Evolutionary conservation across 2,888 invertebrate genomes (phyloP).

Genomic region (Drosophila pseudotalamancana): DNA sequence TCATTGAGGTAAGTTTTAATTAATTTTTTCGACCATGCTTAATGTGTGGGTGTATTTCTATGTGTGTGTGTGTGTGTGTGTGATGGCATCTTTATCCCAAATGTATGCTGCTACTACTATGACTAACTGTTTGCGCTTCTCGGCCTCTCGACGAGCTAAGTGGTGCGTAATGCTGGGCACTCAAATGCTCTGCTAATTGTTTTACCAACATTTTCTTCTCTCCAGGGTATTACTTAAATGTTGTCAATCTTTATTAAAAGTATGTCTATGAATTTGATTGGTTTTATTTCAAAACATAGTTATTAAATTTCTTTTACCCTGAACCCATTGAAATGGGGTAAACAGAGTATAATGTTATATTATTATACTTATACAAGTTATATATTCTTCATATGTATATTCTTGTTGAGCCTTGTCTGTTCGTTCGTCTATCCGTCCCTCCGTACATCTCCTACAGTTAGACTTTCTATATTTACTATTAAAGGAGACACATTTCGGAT

Average conservation of each 20-base stretch:
- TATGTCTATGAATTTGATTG: neutral
- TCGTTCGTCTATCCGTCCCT: too few species aligned
- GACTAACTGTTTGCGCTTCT: neutral
- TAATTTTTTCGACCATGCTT: conserved; percentile 59
- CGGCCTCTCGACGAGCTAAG: conserved; percentile 24
- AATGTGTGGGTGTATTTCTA: conserved; percentile 7
- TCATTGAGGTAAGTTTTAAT: conserved; percentile 76
- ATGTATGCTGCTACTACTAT: conserved; percentile 26
- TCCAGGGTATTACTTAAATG: neutral
- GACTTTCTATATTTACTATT: too few species aligned
- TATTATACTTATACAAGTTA: too few species aligned
- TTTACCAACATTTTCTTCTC: conserved; percentile 25
- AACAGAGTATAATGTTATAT: too few species aligned
- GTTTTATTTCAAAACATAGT: conserved; percentile 1
- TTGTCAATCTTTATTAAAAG: conserved; percentile 10
- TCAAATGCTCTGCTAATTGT: conserved; percentile 50
- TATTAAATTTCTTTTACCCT: too few species aligned
- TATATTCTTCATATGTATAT: too few species aligned
- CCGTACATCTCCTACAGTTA: too few species aligned
- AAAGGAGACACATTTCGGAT: too few species aligned
- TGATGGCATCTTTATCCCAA: conserved; percentile 22
- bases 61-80: conserved; percentile 4
- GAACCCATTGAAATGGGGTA: too few species aligned
- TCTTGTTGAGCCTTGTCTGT: too few species aligned
- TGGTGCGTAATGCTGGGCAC: conserved; percentile 46